Evolutionary conservation across 1,140 invertebrate species (phyloP).

Genomic region (Asbolus verrucosus): DNA sequence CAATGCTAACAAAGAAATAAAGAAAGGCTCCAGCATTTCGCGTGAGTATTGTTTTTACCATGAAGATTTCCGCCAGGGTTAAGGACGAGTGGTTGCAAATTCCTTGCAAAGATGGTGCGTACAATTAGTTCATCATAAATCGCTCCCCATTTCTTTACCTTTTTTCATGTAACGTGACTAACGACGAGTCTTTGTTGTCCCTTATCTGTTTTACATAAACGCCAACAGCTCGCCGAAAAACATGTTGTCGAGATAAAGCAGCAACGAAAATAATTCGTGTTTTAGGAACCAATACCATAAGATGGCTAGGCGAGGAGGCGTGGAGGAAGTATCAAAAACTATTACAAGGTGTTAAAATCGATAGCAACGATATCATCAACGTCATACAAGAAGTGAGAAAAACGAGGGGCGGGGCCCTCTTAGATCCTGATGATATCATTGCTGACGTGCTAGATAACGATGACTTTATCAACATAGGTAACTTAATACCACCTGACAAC

Average conservation of each 20-base stretch:
- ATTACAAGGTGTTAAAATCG: slow-evolving; percentile 51
- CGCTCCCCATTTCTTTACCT: background rate
- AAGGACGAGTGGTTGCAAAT: slow-evolving; percentile 75
- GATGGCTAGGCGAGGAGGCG: slow-evolving; percentile 72
- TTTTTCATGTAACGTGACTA: background rate
- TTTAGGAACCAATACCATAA: slow-evolving; percentile 65
- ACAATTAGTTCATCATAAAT: no score
- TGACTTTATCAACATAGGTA: slow-evolving; percentile 75
- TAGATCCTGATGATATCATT: slow-evolving; percentile 72
- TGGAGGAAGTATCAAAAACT: slow-evolving; percentile 68
- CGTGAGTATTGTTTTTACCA: slow-evolving; percentile 54
- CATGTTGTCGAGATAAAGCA: slow-evolving; percentile 12
- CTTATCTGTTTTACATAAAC: no score
- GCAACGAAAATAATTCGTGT: slow-evolving; percentile 4
- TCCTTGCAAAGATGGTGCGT: slow-evolving; percentile 69
- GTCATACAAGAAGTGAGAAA: slow-evolving; percentile 71
- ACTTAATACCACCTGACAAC: no score
- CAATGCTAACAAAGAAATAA: slow-evolving; percentile 11
- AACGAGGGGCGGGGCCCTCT: slow-evolving; percentile 72
- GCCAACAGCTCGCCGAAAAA: background rate
- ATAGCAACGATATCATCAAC: slow-evolving; percentile 40
- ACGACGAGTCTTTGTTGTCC: slow-evolving; percentile 12
- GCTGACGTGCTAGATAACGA: slow-evolving; percentile 73
- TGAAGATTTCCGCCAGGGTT: slow-evolving; percentile 75
- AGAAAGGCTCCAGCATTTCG: slow-evolving; percentile 5